Conservation (phyloP, 92 coral and sea anemone species). For the Zoanthus sansibaricus region DNA sequence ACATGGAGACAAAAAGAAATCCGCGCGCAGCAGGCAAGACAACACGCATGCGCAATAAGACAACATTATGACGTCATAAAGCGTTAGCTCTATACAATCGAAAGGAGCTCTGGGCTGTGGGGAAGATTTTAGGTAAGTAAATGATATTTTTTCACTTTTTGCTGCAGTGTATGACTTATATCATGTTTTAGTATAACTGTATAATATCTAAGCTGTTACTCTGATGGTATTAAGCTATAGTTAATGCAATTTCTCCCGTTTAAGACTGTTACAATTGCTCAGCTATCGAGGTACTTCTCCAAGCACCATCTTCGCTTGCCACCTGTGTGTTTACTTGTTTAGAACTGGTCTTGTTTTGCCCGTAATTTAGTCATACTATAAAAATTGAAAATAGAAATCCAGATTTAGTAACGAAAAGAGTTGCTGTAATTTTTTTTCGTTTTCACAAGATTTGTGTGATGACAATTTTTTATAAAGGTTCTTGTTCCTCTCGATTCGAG, state of each 20-base stretch:
- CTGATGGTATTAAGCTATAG: slow-evolving; percentile 13
- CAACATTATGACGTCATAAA: slow-evolving; percentile 40
- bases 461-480: not conserved
- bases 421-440: not conserved
- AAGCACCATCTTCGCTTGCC: slow-evolving; percentile 33
- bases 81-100: slow-evolving; percentile 34
- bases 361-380: slow-evolving; percentile 7
- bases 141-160: slow-evolving; percentile 24
- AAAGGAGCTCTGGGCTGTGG: slow-evolving; percentile 46
- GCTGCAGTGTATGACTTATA: not conserved
- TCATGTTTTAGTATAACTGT: not conserved
- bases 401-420: slow-evolving; percentile 9
- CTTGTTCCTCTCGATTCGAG: slow-evolving; percentile 6
- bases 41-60: slow-evolving; percentile 16
- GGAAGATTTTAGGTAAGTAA: slow-evolving; percentile 46
- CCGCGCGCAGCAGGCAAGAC: slow-evolving; percentile 5
- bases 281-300: slow-evolving; percentile 5
- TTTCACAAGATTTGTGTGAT: not conserved
- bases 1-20: too few species aligned
- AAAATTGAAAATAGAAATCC: not conserved
- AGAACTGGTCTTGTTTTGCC: slow-evolving; percentile 10
- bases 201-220: slow-evolving; percentile 3
- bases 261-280: slow-evolving; percentile 23
- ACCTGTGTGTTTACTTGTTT: slow-evolving; percentile 37
- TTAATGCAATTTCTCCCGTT: not conserved